Conservation (phyloP, 2,888 invertebrate genomes). For the Pollenia angustigena region DNA sequence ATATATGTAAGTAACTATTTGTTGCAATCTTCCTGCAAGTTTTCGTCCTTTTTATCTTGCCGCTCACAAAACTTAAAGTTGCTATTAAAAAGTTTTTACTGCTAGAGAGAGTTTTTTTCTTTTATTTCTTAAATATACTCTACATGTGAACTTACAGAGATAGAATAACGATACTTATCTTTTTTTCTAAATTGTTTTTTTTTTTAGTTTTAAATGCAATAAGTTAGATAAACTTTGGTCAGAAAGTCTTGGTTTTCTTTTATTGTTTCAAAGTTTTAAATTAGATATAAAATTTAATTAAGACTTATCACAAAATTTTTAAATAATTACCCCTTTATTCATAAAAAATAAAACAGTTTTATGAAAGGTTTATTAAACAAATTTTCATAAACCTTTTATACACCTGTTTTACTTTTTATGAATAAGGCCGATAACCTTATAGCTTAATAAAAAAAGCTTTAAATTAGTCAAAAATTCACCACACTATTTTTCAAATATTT, state of each 20-base stretch:
- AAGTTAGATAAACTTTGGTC: constrained; percentile 38
- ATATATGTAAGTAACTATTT: constrained; percentile 21
- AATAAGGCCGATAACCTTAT: too few relatives aligned
- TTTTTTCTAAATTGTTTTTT: constrained; percentile 42
- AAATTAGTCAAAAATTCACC: too few relatives aligned
- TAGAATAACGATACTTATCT: constrained; percentile 57
- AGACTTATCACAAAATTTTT: neutral
- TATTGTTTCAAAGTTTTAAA: constrained; percentile 36
- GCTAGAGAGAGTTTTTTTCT: constrained; percentile 24
- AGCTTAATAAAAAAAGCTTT: too few relatives aligned
- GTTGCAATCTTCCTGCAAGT: constrained; percentile 45
- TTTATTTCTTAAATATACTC: constrained; percentile 35
- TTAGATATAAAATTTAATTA: constrained; percentile 21
- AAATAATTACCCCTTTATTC: neutral
- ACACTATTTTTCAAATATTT: too few relatives aligned
- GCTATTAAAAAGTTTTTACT: constrained; percentile 57
- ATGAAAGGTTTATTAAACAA: neutral
- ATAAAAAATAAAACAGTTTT: neutral
- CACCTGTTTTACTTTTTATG: too few relatives aligned
- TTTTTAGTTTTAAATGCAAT: constrained; percentile 38
- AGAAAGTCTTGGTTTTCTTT: constrained; percentile 17
- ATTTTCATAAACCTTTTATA: neutral
- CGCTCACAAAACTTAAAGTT: constrained; percentile 50
- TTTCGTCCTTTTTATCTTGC: neutral
- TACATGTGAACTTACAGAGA: neutral